Conservation (phyloP, 2,797 vertebrate genomes). For the Arctocebus calabarensis region DNA sequence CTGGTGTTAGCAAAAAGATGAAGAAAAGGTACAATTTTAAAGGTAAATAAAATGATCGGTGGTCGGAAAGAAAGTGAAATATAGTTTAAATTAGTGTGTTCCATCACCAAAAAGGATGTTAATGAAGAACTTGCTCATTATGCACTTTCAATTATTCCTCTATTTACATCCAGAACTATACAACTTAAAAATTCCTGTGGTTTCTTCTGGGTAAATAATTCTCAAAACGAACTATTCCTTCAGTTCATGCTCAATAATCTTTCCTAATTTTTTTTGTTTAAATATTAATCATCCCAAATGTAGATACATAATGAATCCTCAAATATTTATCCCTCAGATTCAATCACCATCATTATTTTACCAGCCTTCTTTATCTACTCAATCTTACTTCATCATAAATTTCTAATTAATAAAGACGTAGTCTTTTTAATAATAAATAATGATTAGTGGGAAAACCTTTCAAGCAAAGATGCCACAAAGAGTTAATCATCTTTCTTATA, state of each 20-base stretch:
- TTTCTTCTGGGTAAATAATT: not conserved
- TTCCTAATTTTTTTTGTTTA: not conserved
- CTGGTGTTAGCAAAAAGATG: not conserved
- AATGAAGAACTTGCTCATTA: constrained; percentile 3
- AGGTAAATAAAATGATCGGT: not conserved
- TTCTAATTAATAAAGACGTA: not conserved
- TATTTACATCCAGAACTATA: not conserved
- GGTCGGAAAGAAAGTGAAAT: not conserved
- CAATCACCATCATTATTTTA: not conserved
- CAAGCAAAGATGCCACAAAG: not conserved
- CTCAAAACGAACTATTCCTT: not conserved
- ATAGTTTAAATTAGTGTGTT: not conserved
- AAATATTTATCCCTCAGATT: not conserved
- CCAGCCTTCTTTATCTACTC: not conserved
- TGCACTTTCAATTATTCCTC: not conserved
- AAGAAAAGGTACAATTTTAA: not conserved
- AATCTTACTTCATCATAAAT: not conserved
- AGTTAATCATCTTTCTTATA: not conserved
- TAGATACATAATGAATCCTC: not conserved
- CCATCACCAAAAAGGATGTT: not conserved
- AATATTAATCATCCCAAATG: not conserved
- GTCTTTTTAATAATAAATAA: not conserved
- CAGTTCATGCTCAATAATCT: not conserved
- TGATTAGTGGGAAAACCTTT: not conserved
- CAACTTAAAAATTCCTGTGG: not conserved